Evolutionary conservation across 2,113 vertebrate genomes (phyloP).

Genomic region (Microcebus ravelobensis): DNA sequence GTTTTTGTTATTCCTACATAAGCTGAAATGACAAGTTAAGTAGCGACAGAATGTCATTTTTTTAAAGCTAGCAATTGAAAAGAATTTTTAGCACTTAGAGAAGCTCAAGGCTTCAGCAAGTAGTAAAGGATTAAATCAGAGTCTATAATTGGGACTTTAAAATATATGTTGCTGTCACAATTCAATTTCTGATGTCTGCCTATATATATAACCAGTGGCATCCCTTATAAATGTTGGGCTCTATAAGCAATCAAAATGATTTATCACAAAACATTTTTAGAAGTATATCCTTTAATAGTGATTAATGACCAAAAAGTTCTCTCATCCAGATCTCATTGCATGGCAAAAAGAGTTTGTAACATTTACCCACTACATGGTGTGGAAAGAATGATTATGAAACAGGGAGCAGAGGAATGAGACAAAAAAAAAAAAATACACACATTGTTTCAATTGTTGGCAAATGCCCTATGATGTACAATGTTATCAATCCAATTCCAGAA

Average conservation of each 20-base stretch:
- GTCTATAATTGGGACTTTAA: slow-evolving; percentile 70
- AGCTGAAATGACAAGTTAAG: slow-evolving; percentile 35
- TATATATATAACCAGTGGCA: slow-evolving; percentile 52
- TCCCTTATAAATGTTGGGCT: slow-evolving; percentile 41
- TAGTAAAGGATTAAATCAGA: slow-evolving; percentile 69
- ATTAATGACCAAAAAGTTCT: slow-evolving; percentile 74
- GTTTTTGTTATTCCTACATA: slow-evolving; percentile 59
- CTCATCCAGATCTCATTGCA: slow-evolving; percentile 27
- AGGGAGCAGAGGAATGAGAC: not conserved
- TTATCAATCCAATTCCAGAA: not conserved
- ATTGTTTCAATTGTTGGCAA: not conserved
- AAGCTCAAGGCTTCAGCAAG: slow-evolving; percentile 57
- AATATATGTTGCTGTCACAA: slow-evolving; percentile 63
- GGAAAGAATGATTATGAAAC: slow-evolving; percentile 8
- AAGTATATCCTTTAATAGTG: not conserved
- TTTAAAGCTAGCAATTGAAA: not conserved
- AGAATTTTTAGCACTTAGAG: slow-evolving; percentile 69
- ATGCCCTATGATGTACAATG: not conserved
- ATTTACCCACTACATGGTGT: slow-evolving; percentile 24
- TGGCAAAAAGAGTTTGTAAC: slow-evolving; percentile 43
- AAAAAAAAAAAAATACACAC: not conserved
- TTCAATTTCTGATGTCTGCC: slow-evolving; percentile 64
- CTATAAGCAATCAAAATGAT: slow-evolving; percentile 70
- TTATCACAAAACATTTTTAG: slow-evolving; percentile 60
- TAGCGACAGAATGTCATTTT: slow-evolving; percentile 25